Evolutionary conservation across 2,113 vertebrate genomes (phyloP).

Genomic region (Danio rerio): DNA sequence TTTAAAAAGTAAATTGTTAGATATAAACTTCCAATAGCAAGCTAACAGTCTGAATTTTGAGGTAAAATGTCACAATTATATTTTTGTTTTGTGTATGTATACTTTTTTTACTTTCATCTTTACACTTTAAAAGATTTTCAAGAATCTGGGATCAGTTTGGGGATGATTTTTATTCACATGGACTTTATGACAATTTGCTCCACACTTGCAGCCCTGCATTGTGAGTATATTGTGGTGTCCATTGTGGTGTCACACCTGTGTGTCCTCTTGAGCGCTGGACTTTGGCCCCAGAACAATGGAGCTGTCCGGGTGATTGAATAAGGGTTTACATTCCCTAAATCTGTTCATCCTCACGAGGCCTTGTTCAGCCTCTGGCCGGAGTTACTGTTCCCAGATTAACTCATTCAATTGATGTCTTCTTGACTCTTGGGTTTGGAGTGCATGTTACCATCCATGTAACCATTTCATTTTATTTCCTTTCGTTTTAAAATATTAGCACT

Average conservation of each 20-base stretch:
- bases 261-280: constrained; percentile 48
- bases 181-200: background rate
- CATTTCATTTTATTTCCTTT: no score
- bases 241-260: constrained; percentile 42
- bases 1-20: no score
- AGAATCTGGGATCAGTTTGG: background rate
- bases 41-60: no score
- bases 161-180: background rate
- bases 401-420: constrained; percentile 5
- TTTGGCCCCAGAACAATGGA: constrained; percentile 65
- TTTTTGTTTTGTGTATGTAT: no score
- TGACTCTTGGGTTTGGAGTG: background rate
- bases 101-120: no score
- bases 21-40: no score
- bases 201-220: background rate
- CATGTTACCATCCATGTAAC: background rate
- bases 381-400: constrained; percentile 57
- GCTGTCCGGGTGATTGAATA: constrained; percentile 69
- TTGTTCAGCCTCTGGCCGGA: constrained; percentile 48
- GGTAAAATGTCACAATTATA: no score
- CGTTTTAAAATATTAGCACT: no score
- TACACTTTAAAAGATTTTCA: no score
- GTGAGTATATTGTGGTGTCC: background rate
- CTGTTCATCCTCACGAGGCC: constrained; percentile 34
- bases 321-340: constrained; percentile 51